These are phyloP conservation scores for Magallana angulata DNA, from an alignment of 1,140 invertebrate genomes.

Conservation along the genomic window DNA sequence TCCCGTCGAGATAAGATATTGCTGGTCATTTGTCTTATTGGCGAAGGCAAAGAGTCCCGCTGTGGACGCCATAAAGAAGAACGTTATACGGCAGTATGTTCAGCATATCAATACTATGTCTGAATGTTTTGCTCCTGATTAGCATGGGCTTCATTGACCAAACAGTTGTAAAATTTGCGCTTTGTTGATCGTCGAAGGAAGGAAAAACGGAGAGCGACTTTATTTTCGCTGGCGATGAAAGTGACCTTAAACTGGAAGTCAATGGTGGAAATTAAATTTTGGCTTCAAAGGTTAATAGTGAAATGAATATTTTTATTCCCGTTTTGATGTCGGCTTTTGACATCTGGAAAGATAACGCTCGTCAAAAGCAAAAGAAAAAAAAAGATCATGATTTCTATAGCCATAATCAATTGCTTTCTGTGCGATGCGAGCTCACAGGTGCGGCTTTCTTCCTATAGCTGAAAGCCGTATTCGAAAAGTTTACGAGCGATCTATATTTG, in stretches of 20 bases:
- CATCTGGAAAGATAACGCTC: slow-evolving; percentile 17
- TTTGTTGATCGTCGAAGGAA: neutral
- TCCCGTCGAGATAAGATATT: neutral
- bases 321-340: neutral
- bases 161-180: neutral
- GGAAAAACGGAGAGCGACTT: neutral
- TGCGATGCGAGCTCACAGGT: slow-evolving; percentile 7
- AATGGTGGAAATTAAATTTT: neutral
- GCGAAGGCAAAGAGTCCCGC: neutral
- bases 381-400: neutral
- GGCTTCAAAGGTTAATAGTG: neutral
- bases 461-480: neutral
- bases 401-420: neutral
- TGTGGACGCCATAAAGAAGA: neutral
- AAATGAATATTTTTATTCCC: neutral
- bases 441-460: neutral
- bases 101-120: slow-evolving; percentile 13
- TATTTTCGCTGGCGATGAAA: neutral
- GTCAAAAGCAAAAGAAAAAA: neutral
- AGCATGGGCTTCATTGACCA: neutral
- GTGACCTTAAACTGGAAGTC: neutral
- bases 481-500: neutral
- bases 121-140: neutral
- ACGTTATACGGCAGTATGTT: neutral
- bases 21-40: neutral